Base-by-base conservation (phyloP, 2,888 invertebrate species). In the Andrena dorsata region DNA sequence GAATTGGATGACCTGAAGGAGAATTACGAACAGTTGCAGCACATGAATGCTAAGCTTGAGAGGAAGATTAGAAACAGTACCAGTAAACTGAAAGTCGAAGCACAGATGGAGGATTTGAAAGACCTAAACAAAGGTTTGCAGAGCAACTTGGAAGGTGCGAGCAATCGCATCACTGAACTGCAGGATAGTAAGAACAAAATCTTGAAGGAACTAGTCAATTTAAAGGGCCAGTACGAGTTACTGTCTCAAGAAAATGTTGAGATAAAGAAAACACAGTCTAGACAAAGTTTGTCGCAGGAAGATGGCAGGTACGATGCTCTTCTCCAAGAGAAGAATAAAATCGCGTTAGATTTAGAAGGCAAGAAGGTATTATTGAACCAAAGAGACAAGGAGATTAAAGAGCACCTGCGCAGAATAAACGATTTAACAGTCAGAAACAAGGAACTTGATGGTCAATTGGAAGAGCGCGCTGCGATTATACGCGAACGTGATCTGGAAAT, bases 371-470 rank as follows among this genome's bases (percentile, higher is more conserved):
- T 92, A 2, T 85, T 95, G 32, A 81, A 90, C 0, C 84, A 91
- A 1, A 94, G 93, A 74, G 94, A 93, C 35, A 92, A 91, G 35
- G 94, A 93, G 16, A 94, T 94, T 84, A 92, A 93, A 41, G 94
- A 94, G 2, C 79, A 95, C 58, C 94, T 94, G 56, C 94, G 93
- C 0, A 94, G 95, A 87, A 94, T 89, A 23, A 75, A 92, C 2
- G 91, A 93, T 16, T 87, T 95, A 5, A 90, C 90, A 53, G 86
- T 89, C 51, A 92, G 93, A 23, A 94, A 94, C 88, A 92, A 92
- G 35, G 95, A 95, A 2, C 84, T 95, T 49, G 95, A 95, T 72
- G 94, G 94, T 0, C 95, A 95, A 87, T 94, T 95, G 86, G 94
- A 95, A 13, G 89, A 91, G n/a, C 70, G 81, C 71, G 85, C 78